Evolutionary conservation across 2,797 vertebrate genomes (phyloP).

Genomic region (Pipistrellus pygmaeus): DNA sequence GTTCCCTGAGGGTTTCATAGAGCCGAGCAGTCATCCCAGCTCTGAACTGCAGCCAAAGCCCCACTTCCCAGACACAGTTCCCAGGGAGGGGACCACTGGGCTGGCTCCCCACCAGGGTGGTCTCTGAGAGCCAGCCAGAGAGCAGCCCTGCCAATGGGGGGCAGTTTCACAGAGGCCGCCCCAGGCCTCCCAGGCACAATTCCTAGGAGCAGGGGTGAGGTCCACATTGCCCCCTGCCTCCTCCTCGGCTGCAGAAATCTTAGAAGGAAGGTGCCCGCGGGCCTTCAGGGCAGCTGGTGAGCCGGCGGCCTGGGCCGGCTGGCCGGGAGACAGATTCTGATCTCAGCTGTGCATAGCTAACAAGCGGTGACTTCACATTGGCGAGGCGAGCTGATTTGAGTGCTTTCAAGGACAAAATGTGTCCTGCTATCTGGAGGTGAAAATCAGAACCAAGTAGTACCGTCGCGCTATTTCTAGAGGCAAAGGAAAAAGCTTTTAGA

Average conservation of each 20-base stretch:
- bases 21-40: background rate
- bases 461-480: conserved; percentile 60
- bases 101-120: background rate
- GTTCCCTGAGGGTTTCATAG: background rate
- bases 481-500: conserved; percentile 33
- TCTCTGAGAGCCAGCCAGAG: background rate
- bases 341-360: conserved; percentile 72
- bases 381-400: conserved; percentile 42
- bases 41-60: conserved; percentile 13
- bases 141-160: background rate
- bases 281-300: conserved; percentile 19
- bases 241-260: conserved; percentile 32
- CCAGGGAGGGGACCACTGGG: background rate
- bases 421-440: conserved; percentile 63
- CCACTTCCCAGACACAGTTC: background rate
- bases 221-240: background rate
- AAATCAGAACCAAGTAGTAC: conserved; percentile 59
- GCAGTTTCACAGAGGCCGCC: background rate
- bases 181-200: background rate
- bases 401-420: conserved; percentile 77
- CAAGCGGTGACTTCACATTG: conserved; percentile 72
- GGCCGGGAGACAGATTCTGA: conserved; percentile 71
- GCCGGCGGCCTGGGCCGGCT: background rate
- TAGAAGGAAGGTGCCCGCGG: conserved; percentile 48
- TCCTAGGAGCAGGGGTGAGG: background rate